These are phyloP conservation scores for Gnatocerus cornutus DNA, from an alignment of 2,888 invertebrate genomes.

Conservation along the genomic window DNA sequence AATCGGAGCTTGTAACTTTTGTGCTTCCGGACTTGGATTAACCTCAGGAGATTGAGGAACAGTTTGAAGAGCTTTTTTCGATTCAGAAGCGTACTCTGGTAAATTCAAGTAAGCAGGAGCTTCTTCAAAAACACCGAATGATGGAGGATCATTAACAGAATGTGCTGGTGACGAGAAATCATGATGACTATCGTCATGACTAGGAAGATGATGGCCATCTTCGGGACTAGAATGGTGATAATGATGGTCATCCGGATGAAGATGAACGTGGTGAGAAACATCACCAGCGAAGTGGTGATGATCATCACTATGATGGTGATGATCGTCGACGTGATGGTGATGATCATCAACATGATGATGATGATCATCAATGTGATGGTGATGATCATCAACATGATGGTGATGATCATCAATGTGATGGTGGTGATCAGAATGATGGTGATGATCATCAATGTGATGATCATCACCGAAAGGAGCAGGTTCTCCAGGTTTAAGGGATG, in stretches of 20 bases:
- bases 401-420: constrained; percentile 38
- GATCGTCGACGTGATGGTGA: constrained; percentile 14
- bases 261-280: constrained; percentile 18
- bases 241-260: constrained; percentile 20
- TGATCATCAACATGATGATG: constrained; percentile 51
- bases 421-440: constrained; percentile 31
- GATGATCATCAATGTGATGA: constrained; percentile 20
- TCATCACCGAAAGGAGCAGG: constrained; percentile 57
- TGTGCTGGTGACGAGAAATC: constrained; percentile 5
- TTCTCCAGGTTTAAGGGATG: constrained; percentile 60
- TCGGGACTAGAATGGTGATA: constrained; percentile 20
- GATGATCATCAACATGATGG: constrained; percentile 18
- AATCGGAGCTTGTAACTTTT: constrained; percentile 11
- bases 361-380: constrained; percentile 30
- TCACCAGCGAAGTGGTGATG: constrained; percentile 25
- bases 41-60: neutral
- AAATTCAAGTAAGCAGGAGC: constrained; percentile 40
- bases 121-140: constrained; percentile 54
- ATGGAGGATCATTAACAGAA: constrained; percentile 9
- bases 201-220: constrained; percentile 31
- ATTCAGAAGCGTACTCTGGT: constrained; percentile 41
- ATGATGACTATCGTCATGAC: constrained; percentile 19
- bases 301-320: constrained; percentile 31
- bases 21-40: constrained; percentile 8
- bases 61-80: constrained; percentile 20